Conservation (phyloP, 2,797 vertebrate species). For the Chaunax sp. region DNA sequence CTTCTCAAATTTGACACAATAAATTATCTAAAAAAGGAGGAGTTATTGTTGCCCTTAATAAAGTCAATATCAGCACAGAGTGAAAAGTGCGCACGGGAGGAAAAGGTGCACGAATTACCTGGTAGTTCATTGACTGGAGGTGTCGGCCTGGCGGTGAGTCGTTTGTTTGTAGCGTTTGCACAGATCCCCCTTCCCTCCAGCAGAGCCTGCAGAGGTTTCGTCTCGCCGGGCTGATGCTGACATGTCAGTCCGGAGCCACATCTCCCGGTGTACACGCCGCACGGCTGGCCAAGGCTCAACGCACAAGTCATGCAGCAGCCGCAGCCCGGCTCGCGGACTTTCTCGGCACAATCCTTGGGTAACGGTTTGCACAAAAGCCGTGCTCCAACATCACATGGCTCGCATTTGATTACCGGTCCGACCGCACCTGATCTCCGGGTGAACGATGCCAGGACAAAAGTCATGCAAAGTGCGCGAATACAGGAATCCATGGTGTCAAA, state of each 20-base stretch:
- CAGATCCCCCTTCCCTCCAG: slow-evolving; percentile 91
- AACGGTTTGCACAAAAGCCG: slow-evolving; percentile 87
- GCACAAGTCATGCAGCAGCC: slow-evolving; percentile 94
- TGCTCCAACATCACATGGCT: slow-evolving; percentile 87
- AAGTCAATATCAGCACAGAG: no score
- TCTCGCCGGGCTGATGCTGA: slow-evolving; percentile 85
- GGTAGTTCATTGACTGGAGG: slow-evolving; percentile 73
- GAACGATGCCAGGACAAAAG: slow-evolving; percentile 78
- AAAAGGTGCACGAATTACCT: slow-evolving; percentile 68
- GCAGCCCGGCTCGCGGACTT: slow-evolving; percentile 90
- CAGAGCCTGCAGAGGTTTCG: slow-evolving; percentile 89
- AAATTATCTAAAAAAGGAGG: neutral
- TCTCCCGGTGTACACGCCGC: slow-evolving; percentile 92
- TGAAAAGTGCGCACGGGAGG: neutral
- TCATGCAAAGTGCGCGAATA: slow-evolving; percentile 81
- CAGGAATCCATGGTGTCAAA: slow-evolving; percentile 78
- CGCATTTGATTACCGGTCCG: slow-evolving; percentile 90
- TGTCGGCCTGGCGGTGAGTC: slow-evolving; percentile 50
- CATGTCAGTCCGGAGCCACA: slow-evolving; percentile 88
- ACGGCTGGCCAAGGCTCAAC: slow-evolving; percentile 83
- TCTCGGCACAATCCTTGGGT: slow-evolving; percentile 85
- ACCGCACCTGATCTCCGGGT: slow-evolving; percentile 78
- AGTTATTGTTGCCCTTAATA: no score
- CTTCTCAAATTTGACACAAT: neutral
- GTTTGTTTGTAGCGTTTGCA: slow-evolving; percentile 76